Percentiles rank a stretch among this genome's conserved stretches.
These are phyloP conservation scores for Anguilla japonica DNA, from an alignment of 2,113 vertebrate genomes.

Conservation along the genomic window DNA sequence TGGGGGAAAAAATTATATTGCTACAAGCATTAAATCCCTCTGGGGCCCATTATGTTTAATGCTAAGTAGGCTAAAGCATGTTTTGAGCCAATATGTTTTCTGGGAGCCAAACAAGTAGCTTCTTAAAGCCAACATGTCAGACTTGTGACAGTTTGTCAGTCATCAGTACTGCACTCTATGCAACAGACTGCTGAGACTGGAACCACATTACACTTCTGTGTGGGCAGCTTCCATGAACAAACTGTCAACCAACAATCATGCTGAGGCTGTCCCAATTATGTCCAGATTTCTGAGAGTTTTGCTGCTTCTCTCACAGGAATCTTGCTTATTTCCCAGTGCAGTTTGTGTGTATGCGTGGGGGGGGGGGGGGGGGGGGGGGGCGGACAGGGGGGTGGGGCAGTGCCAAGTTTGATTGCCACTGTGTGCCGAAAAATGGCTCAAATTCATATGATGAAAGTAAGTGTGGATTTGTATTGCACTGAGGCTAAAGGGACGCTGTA, in stretches of 20 bases:
- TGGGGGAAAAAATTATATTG: neutral
- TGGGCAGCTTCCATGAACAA: neutral
- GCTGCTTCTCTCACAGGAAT: neutral
- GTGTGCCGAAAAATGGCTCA: neutral
- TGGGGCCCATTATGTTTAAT: conserved; percentile 20
- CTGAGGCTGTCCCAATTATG: neutral
- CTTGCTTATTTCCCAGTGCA: neutral
- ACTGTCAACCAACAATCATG: neutral
- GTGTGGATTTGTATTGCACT: neutral
- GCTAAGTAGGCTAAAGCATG: conserved; percentile 4
- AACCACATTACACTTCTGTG: neutral
- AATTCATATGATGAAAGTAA: neutral
- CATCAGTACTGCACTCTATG: neutral
- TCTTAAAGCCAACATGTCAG: neutral
- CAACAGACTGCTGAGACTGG: neutral
- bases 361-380: neutral
- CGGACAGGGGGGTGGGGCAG: too few relatives aligned
- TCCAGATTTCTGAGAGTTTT: neutral
- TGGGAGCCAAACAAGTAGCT: neutral
- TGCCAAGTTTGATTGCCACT: neutral
- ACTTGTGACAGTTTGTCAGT: conserved; percentile 4
- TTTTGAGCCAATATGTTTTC: conserved; percentile 6
- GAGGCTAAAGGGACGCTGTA: neutral
- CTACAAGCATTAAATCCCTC: conserved; percentile 21
- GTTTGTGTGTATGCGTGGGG: neutral